Evolutionary conservation across 2,888 invertebrate genomes (phyloP), one percentile per base, ranked within the genome.

Genomic region (Drosophila prolongata): DNA sequence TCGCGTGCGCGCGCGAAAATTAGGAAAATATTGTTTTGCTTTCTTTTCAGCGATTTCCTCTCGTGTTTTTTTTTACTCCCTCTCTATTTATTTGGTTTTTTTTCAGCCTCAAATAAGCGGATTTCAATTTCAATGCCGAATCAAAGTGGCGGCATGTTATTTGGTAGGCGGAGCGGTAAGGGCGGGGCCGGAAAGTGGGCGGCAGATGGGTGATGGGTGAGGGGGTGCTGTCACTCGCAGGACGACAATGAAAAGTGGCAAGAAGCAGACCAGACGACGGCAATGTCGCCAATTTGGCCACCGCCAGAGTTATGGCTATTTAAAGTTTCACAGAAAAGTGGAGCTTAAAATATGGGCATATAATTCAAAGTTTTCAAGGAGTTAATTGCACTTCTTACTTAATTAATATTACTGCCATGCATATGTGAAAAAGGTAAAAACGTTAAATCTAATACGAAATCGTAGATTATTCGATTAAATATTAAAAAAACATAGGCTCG

Each of bases 1-100:
- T 87, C 87, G 87, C 85, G 82, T 87, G 82, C 87, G 59, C 74
- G 68, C 75, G 77, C 79, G 77, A 87, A 83, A 83, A 83, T 83
- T 83, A 83, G 87, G 85, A 83, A 83, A 83, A 83, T 83, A 83
- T 84, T 87, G 76, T 73, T 58, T 73, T 73, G 61, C 44, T 73
- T 58, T 34, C 65, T 68, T 46, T 42, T 49, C 62, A 13, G 6
- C 16, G 24, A 10, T 61, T 35, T 49, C 30, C 34, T 56, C 46
- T 37, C 42, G 14, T 30, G 30, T 47, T 38, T 46, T 47, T 34
- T 43, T 35, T 44, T 16, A 46, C 43, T 16, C 19, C 43, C 35
- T 35, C 40, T 42, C 46, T 56, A 37, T 65, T 60, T 64, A 44
- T 66, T 44, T 47, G 6, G n/a, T 46, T 50, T 49, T 19, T 38